Base-by-base conservation (phyloP, 2,888 invertebrate genomes). In the Platycnemis pennipes region DNA sequence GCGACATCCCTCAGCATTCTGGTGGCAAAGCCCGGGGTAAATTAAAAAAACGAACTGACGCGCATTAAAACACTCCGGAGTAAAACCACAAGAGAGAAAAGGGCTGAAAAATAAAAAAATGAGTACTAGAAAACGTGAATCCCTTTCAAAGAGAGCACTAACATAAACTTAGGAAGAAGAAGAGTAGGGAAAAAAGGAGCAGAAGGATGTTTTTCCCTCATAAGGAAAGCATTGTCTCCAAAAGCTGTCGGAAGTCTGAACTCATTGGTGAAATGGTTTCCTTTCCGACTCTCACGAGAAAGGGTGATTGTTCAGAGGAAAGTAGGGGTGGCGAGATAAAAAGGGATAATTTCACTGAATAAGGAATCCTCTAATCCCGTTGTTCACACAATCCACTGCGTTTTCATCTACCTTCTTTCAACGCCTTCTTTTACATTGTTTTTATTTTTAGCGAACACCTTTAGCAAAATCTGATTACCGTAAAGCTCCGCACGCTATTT, bases 201-300 rank as follows among this genome's bases (percentile, higher is more conserved):
- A 37, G 77, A 7, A 77, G 77, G 77, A 37, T 22, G 77, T n/a
- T 77, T 37, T 77, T 37, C 31, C 31, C 13, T 69, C 0, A n/a
- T 69, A 13, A 19, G 63, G 77, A 31, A n/a, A 77, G 31, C 31
- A 31, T 13, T 37, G 31, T 77, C 77, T 63, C 77, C 77, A 16
- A 77, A 37, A 77, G 77, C 37, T 77, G 77, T 77, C 77, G 77
- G 77, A 77, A 77, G 77, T 77, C 13, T 22, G 77, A 77, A 77
- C 77, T 31, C 77, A 11, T 22, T 13, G 77, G 31, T 77, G 77
- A 13, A 37, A 31, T 7, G 77, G 37, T 37, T 13, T 77, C 77
- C 31, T 26, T 77, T 77, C 77, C 77, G 77, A 77, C 77, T 77
- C 37, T n/a, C 11, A 31, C 13, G 13, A 11, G 77, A 16, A 37